These are phyloP conservation scores for Stegastes partitus DNA, from an alignment of 2,113 vertebrate species.

Conservation along the genomic window DNA sequence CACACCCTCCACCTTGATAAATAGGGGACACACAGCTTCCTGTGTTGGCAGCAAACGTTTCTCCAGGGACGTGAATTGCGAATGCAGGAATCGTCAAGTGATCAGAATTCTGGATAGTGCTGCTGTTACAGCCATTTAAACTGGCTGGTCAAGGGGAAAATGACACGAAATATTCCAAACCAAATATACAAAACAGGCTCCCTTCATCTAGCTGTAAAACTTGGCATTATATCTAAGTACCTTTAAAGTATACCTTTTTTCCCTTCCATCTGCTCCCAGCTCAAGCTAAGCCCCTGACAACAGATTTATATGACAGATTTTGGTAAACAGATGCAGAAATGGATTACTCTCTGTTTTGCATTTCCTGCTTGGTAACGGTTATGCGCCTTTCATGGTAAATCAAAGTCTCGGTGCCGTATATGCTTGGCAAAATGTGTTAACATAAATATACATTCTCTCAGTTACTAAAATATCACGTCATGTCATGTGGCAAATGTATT, in stretches of 20 bases:
- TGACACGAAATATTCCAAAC: background rate
- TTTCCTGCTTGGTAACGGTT: conserved; percentile 2
- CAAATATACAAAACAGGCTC: background rate
- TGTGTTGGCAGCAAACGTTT: background rate
- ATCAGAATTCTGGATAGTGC: background rate
- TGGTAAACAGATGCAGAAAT: conserved; percentile 11
- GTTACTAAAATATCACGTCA: conserved; percentile 32
- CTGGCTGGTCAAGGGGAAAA: background rate
- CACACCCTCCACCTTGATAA: background rate
- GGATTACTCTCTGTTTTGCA: background rate
- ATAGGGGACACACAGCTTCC: background rate
- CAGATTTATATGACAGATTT: background rate
- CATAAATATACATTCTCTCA: conserved; percentile 13
- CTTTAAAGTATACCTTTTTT: background rate
- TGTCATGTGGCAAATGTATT: conserved; percentile 41
- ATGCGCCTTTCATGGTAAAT: conserved; percentile 16
- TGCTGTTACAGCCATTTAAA: background rate
- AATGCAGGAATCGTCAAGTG: background rate
- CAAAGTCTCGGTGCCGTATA: background rate
- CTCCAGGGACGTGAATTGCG: background rate
- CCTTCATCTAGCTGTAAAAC: conserved; percentile 13
- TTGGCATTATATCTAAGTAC: background rate
- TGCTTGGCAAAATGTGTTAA: background rate
- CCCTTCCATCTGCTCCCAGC: background rate
- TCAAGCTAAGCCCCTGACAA: background rate